Conservation (phyloP, 2,113 vertebrate genomes). For the Leptocoma aspasia region DNA sequence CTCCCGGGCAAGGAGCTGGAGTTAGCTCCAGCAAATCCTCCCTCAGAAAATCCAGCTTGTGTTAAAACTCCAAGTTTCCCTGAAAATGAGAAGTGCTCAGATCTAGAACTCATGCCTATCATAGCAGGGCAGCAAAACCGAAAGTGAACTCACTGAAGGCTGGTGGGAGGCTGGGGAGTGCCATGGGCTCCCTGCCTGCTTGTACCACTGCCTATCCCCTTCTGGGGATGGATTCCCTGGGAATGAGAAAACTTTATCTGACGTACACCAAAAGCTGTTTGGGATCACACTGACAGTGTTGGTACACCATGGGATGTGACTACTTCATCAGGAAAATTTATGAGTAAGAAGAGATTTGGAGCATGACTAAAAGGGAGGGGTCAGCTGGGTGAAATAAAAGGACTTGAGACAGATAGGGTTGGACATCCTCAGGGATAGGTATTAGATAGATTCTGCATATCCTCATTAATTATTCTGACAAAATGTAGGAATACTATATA, state of each 20-base stretch:
- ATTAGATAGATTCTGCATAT: not conserved
- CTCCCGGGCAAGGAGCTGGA: rapidly evolving
- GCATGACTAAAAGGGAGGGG: not conserved
- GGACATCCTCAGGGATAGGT: not conserved
- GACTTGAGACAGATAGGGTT: not conserved
- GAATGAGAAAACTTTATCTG: not conserved
- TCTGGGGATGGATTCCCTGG: not conserved
- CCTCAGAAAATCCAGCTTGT: not conserved
- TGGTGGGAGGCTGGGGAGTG: not conserved
- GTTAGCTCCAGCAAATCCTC: not conserved
- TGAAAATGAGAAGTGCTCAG: not conserved
- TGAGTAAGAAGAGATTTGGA: not conserved
- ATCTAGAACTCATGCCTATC: not conserved
- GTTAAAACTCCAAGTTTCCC: not conserved
- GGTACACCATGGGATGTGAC: not conserved
- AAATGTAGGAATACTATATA: not conserved
- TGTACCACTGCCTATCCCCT: not conserved
- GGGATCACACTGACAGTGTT: not conserved
- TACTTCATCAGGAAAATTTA: not conserved
- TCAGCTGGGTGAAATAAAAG: not conserved
- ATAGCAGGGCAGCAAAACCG: not conserved
- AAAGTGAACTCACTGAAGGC: not conserved
- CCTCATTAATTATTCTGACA: not conserved
- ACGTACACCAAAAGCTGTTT: rapidly evolving
- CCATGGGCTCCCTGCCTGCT: not conserved